Percentiles rank a stretch among this genome's conserved stretches.
Conservation (phyloP, 2,888 invertebrate species). For the Catocala fraxini region DNA sequence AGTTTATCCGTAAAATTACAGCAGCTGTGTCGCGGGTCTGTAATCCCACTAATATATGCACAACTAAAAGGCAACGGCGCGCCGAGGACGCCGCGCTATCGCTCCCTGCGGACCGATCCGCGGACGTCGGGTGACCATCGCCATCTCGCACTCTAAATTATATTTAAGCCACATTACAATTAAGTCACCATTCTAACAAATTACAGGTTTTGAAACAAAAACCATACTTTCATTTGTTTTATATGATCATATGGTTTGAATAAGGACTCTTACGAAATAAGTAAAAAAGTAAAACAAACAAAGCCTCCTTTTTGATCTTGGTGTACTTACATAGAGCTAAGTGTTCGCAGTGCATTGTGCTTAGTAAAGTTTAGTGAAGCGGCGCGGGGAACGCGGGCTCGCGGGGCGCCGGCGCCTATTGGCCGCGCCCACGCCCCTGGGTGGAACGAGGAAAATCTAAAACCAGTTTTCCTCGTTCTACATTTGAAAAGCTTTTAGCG, state of each 20-base stretch:
- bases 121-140: conserved; percentile 73
- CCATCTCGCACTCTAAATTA: conserved; percentile 52
- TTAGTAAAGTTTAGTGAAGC: conserved; percentile 62
- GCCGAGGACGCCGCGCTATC: conserved; percentile 56
- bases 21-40: conserved; percentile 63
- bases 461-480: conserved; percentile 72
- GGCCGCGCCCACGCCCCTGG: conserved; percentile 80
- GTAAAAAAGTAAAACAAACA: conserved; percentile 1
- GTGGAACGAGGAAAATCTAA: conserved; percentile 78
- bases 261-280: neutral
- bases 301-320: conserved; percentile 7
- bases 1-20: conserved; percentile 78
- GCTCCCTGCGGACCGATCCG: conserved; percentile 72
- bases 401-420: conserved; percentile 74
- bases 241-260: neutral
- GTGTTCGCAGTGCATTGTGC: conserved; percentile 58
- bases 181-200: conserved; percentile 2
- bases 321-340: conserved; percentile 32
- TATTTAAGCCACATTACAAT: conserved; percentile 51
- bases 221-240: neutral
- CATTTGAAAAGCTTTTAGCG: conserved; percentile 84
- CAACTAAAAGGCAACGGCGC: conserved; percentile 79
- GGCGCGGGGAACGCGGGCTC: conserved; percentile 55
- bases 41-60: conserved; percentile 82
- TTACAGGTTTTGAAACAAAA: neutral